Base-by-base conservation (phyloP, 64 coral and sea anemone genomes). In the Montipora capricornis region DNA sequence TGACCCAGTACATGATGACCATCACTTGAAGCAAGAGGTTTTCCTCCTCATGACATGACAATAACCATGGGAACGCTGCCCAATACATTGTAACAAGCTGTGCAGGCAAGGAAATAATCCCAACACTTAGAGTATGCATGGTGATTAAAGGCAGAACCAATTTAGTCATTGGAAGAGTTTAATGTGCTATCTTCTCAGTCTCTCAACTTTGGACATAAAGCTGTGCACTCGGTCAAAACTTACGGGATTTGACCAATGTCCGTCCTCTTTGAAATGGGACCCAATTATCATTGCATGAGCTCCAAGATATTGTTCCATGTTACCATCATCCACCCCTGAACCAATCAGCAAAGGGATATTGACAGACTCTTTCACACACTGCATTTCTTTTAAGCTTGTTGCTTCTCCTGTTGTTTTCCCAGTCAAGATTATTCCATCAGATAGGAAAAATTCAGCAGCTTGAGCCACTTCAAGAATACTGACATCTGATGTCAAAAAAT, bases 191-290 rank as follows among this genome's bases (percentile, higher is more conserved):
- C 79, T 98, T 45, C 97, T 94, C 49, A 99, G 78, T 80, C 92
- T 75, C 77, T 99, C 98, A 24, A 99, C 83, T 57, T 99, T 99
- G 19, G 98, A 93, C 98, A 99, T 99, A 44, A 99, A 99, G 47
- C 86, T 92, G 46, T 87, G 93, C 5, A 99, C 95, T 16, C 61
- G 89, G 2, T 96, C 85, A 89, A 94, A 99, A 83, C 77, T 85
- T 4, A 99, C 94, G 13, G 95, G 92, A 76, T 96, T 96, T 70
- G 82, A 88, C 98, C 98, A 99, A 45, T 95, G 92, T 22, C 98
- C 98, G 46, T 96, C 95, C 37, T 99, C 95, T 59, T 99, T 99
- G 70, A 99, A 99, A 79, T 96, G 80, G 9, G 98, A 99, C 12
- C 98, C 98, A 61, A 99, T 84, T 48, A 99, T 96, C 79, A 99